These are phyloP conservation scores for Drosophila sordidula DNA, from an alignment of 2,888 invertebrate genomes.

Conservation along the genomic window DNA sequence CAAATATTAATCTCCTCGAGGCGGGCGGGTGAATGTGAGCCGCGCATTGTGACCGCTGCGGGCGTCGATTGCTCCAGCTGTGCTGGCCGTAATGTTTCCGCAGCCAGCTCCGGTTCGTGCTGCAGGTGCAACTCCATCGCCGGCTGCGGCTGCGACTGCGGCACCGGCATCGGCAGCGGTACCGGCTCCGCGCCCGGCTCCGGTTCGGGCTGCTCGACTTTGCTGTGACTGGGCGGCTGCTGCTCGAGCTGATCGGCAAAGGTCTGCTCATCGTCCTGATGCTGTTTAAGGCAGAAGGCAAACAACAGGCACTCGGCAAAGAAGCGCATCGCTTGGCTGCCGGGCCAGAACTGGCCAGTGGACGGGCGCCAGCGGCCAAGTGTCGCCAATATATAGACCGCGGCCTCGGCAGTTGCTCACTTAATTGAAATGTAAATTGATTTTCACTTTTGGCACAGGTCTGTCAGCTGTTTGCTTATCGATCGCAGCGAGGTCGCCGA, in stretches of 20 bases:
- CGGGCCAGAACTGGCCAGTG: constrained; percentile 18
- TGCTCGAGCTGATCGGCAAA: constrained; percentile 44
- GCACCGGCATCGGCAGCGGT: neutral
- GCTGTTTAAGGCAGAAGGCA: constrained; percentile 37
- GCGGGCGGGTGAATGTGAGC: constrained; percentile 60
- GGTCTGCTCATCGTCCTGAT: constrained; percentile 50
- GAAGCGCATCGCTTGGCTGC: constrained; percentile 46
- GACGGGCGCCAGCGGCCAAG: constrained; percentile 1
- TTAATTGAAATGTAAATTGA: constrained; percentile 42
- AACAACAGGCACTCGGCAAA: constrained; percentile 47
- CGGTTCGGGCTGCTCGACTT: constrained; percentile 11
- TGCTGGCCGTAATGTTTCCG: neutral
- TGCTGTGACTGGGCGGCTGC: constrained; percentile 13
- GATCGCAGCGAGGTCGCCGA: constrained; percentile 12
- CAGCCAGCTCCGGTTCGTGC: neutral
- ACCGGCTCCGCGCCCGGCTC: neutral
- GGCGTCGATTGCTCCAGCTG: neutral
- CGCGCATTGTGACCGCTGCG: constrained; percentile 1
- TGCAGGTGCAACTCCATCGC: neutral
- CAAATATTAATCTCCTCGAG: constrained; percentile 40
- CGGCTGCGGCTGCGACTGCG: neutral
- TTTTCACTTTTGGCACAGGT: constrained; percentile 9
- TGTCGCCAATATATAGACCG: constrained; percentile 24
- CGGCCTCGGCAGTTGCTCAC: constrained; percentile 9
- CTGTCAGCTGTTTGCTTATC: constrained; percentile 55